A percentile compares a stretch with the other conserved stretches of the same genome.
phyloP scores from a whole-genome alignment of 2,113 vertebrate species.

The Anas platyrhynchos region DNA sequence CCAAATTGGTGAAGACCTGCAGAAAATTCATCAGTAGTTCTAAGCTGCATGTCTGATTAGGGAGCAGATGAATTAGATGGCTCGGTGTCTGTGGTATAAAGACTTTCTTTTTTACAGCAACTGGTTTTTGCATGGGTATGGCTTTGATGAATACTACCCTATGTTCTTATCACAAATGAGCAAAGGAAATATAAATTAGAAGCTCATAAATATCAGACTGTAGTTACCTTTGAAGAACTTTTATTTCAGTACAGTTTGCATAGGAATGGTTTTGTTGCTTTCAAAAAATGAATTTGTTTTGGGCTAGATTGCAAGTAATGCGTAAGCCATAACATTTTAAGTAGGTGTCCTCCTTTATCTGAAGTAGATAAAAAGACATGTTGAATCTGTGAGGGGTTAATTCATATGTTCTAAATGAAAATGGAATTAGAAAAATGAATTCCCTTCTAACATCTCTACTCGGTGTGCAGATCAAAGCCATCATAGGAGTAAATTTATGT shows the following conservation, averaged over 20 bases:
- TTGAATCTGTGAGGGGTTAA: slow-evolving; percentile 64
- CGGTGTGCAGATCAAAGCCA: slow-evolving; percentile 79
- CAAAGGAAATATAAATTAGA: slow-evolving; percentile 55
- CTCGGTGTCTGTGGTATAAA: neutral
- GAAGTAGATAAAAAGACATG: slow-evolving; percentile 6
- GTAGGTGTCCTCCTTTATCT: neutral
- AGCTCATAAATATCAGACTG: slow-evolving; percentile 47
- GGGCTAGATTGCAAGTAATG: neutral
- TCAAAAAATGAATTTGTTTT: neutral
- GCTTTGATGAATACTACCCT: slow-evolving; percentile 35
- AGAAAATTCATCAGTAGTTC: slow-evolving; percentile 7
- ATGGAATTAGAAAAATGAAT: slow-evolving; percentile 68
- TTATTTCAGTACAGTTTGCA: neutral
- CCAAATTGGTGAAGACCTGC: neutral
- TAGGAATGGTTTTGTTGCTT: neutral
- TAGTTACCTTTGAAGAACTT: slow-evolving; percentile 51
- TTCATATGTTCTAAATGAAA: slow-evolving; percentile 51
- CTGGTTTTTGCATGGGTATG: neutral
- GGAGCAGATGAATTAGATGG: neutral
- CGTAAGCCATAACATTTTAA: neutral
- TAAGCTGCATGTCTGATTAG: neutral
- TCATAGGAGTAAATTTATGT: slow-evolving; percentile 83
- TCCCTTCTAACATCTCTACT: slow-evolving; percentile 69
- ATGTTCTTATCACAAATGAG: slow-evolving; percentile 35
- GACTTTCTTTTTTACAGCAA: neutral